Base-by-base conservation (phyloP, 92 coral and sea anemone species). In the Parazoanthus darwini region DNA sequence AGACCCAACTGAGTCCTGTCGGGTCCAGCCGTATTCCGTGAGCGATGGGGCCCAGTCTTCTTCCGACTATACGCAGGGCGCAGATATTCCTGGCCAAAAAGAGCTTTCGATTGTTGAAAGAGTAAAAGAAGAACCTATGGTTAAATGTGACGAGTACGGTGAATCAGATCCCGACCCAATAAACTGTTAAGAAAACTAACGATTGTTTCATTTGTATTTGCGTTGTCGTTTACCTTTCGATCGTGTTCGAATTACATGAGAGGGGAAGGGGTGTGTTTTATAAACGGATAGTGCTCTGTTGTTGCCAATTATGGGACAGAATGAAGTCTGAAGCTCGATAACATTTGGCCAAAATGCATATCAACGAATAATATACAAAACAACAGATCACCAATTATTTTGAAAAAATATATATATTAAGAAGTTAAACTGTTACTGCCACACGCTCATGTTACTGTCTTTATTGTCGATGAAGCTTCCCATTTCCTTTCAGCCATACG, bases 141-240 rank as follows among this genome's bases (percentile, higher is more conserved):
- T 67, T 25, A 67, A 82, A n/a, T 82, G 86, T 39, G 86, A 82
- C 25, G 86, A 59, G 58, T 66, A 82, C 37, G 77, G 68, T 5
- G 77, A 68, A 9, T 22, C 33, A 10, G 86, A 82, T 4, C 86
- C 86, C 25, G 86, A 82, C 74, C 86, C 63, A 68, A 82, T 44
- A 44, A 70, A 82, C 26, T 82, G 86, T 43, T 81, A 38, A 65
- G 14, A 8, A 82, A 4, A 33, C 16, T 8, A 29, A 42, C n/a
- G 16, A 43, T 37, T 43, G 50, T 20, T 18, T 78, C 8, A 63
- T 78, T 43, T 42, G 9, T 43, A 63, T 46, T 43, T 42, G 23
- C 23, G 25, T 78, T 46, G 65, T 8, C n/a, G 38, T 39, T 3
- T 74, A 18, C 29, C 22, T 74, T 43, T 9, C 25, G 26, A 63